Conservation (phyloP, 1,140 invertebrate species). For the Ericerus pela region DNA sequence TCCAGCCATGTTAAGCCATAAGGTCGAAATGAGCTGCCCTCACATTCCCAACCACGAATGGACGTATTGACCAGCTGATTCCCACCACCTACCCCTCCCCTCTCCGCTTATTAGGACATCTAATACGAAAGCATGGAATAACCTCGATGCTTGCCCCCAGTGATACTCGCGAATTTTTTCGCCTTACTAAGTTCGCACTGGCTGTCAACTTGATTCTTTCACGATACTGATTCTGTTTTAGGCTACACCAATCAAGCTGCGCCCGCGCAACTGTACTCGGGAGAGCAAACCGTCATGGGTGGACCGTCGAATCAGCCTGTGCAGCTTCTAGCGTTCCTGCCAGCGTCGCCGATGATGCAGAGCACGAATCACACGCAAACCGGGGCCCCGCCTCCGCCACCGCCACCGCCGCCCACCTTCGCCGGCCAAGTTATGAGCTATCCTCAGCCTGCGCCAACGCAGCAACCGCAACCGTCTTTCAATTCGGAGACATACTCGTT, state of each 20-base stretch:
- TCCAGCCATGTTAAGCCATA: too few relatives aligned
- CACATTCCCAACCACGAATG: too few relatives aligned
- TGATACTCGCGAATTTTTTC: too few relatives aligned
- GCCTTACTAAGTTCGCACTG: too few relatives aligned
- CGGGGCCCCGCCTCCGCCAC: not conserved
- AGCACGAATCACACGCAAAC: constrained; percentile 3
- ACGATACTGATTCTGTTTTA: not conserved
- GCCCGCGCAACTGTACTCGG: not conserved
- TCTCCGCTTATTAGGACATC: too few relatives aligned
- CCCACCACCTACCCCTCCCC: too few relatives aligned
- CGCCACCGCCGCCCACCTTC: not conserved
- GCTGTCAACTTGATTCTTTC: not conserved
- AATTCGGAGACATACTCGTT: not conserved
- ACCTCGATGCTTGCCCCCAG: too few relatives aligned
- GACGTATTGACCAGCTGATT: too few relatives aligned
- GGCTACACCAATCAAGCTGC: not conserved
- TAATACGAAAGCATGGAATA: too few relatives aligned
- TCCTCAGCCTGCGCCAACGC: not conserved
- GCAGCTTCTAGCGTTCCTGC: not conserved
- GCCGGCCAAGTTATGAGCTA: not conserved
- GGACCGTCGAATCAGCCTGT: not conserved
- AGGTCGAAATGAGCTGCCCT: too few relatives aligned
- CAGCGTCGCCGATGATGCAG: not conserved
- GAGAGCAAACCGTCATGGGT: constrained; percentile 1
- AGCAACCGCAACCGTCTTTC: not conserved